These are phyloP conservation scores for Drosophila oshimai DNA, from an alignment of 1,140 invertebrate species.

Conservation along the genomic window DNA sequence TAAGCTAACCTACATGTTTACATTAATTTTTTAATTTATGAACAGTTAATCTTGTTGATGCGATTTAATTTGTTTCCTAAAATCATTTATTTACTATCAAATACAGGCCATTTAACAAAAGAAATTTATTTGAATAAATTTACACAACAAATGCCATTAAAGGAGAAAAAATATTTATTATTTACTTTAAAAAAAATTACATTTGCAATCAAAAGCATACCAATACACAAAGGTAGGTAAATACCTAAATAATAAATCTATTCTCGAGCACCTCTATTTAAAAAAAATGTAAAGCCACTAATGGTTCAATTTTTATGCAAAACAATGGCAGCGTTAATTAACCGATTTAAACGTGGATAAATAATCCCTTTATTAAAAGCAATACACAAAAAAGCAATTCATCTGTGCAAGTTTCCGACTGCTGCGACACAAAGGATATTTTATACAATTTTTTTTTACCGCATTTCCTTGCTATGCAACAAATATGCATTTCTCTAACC, in stretches of 20 bases:
- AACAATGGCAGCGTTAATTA: slow-evolving; percentile 25
- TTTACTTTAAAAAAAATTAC: neutral
- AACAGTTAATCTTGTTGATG: too few species aligned
- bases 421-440: slow-evolving; percentile 18
- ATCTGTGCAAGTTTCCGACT: neutral
- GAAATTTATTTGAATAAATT: too few species aligned
- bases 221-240: neutral
- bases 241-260: neutral
- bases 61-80: too few species aligned
- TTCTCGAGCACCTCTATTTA: neutral
- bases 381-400: slow-evolving; percentile 9
- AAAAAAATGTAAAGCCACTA: neutral
- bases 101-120: too few species aligned
- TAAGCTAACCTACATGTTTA: too few species aligned
- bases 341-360: slow-evolving; percentile 18
- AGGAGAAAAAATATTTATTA: neutral
- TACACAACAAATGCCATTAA: too few species aligned
- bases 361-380: slow-evolving; percentile 33
- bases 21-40: too few species aligned
- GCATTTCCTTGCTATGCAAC: slow-evolving; percentile 3
- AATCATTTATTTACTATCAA: too few species aligned
- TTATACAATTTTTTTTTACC: slow-evolving; percentile 10
- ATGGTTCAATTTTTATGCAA: slow-evolving; percentile 5
- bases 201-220: neutral
- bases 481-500: slow-evolving; percentile 35